Percentiles rank a stretch among this genome's conserved stretches.
Conservation (phyloP, 1,140 invertebrate genomes). For the Heliothis virescens region DNA sequence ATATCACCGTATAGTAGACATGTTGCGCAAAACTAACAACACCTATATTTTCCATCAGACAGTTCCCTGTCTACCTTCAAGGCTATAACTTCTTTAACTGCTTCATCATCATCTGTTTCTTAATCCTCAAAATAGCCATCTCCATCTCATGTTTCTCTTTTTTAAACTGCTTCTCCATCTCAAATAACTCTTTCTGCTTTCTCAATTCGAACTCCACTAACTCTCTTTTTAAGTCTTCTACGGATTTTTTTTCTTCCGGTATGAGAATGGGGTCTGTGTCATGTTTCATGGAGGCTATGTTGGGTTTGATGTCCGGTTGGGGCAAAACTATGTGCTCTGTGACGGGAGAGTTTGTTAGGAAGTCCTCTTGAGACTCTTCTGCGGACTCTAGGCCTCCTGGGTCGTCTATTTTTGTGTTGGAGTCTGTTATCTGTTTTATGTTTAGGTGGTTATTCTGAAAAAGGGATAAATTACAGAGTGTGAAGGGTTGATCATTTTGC, state of each 20-base stretch:
- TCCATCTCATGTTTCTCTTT: conserved; percentile 48
- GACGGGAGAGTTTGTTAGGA: background rate
- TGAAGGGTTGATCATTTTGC: too few relatives aligned
- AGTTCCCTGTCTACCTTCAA: background rate
- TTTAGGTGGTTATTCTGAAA: conserved; percentile 5
- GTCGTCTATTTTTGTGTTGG: conserved; percentile 31
- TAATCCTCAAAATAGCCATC: conserved; percentile 42
- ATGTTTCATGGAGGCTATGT: conserved; percentile 3
- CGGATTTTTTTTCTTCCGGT: background rate
- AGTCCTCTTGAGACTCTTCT: conserved; percentile 15
- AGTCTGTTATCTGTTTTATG: background rate
- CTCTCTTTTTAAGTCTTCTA: conserved; percentile 42
- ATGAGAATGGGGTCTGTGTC: conserved; percentile 38
- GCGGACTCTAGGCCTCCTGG: background rate
- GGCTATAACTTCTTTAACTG: conserved; percentile 41
- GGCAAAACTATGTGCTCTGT: conserved; percentile 22
- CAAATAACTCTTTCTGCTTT: conserved; percentile 44
- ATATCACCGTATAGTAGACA: background rate
- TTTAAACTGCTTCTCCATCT: conserved; percentile 45
- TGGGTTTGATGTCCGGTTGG: conserved; percentile 27
- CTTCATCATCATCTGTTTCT: conserved; percentile 41
- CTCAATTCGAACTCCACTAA: conserved; percentile 47
- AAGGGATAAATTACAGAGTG: background rate
- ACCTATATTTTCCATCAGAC: background rate
- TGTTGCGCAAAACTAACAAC: background rate